Evolutionary conservation across 2,113 vertebrate species (phyloP), one percentile per base, ranked within the genome.

Genomic region (Sturnira hondurensis): DNA sequence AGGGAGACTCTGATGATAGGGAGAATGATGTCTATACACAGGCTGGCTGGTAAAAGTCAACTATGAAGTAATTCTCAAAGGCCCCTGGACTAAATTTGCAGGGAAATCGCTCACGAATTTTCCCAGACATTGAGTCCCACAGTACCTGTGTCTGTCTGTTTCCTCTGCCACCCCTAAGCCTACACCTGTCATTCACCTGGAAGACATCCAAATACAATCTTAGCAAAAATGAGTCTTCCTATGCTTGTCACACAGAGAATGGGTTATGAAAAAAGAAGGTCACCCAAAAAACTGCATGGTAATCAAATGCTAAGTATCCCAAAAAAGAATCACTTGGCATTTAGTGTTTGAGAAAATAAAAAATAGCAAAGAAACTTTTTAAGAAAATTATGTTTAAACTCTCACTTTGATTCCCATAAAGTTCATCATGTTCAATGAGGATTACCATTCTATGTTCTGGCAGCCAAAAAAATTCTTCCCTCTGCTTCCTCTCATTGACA

Each of bases 271-370:
- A 90, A 88, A 78, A 93, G 9, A 77, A 76, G 7, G 16, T 91
- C 77, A 81, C 52, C 12, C 4, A 7, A 31, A 61, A n/a, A 38
- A 38, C 78, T 70, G 74, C 47, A 65, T 24, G n/a, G n/a, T 67
- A 87, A 92, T 84, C 71, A 92, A 91, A 95, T 74, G 82, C 41
- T 71, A 50, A 73, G 36, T 38, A 86, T 41, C 54, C n/a, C 73
- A 47, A 86, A 93, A 97, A 83, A 95, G 73, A 96, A 85, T 41
- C 13, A 26, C 45, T 94, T 86, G 33, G 50, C 82, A 87, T 83
- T 92, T 86, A 11, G 73, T 89, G 91, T 83, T 95, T 94, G 67
- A 71, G 86, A 45, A 76, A 88, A 87, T n/a, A 81, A 89, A 95
- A 88, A 68, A 96, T 17, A 95, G n/a, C 36, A 61, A 95, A 84